phyloP scores from a whole-genome alignment of 2,888 invertebrate species.

The Agrochola macilenta region DNA sequence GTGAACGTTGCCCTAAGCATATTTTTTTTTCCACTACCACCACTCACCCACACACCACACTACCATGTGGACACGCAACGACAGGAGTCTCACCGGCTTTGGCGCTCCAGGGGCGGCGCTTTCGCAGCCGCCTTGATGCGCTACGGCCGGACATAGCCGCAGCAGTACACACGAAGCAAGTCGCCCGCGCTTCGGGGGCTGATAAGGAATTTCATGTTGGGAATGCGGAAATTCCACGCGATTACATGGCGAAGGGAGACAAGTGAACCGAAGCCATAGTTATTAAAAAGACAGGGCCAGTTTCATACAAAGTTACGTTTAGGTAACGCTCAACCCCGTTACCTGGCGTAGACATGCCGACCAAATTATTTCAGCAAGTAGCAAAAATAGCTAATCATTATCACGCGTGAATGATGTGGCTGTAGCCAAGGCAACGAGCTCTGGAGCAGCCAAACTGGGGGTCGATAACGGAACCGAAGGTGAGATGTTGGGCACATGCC shows the following conservation, averaged over 20 bases:
- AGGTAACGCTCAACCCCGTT: neutral
- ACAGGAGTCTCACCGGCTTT: neutral
- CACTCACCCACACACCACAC: too few relatives aligned
- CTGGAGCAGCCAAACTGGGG: neutral
- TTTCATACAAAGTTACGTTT: neutral
- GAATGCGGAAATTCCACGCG: neutral
- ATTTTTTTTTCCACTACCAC: too few relatives aligned
- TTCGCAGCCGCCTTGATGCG: neutral
- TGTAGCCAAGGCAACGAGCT: neutral
- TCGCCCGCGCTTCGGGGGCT: neutral
- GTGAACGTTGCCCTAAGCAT: too few relatives aligned
- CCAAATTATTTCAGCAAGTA: neutral
- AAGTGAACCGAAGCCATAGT: constrained; percentile 8
- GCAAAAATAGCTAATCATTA: neutral
- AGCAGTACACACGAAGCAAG: neutral
- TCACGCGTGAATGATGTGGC: neutral
- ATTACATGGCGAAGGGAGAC: neutral
- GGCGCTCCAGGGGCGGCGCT: neutral
- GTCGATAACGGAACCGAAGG: neutral
- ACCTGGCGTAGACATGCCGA: constrained; percentile 10
- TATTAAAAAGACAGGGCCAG: neutral
- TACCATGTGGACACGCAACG: too few relatives aligned
- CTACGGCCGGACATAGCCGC: neutral
- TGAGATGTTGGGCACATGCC: neutral
- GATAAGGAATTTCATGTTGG: neutral